Evolutionary conservation across 2,113 vertebrate species (phyloP), one percentile per base, ranked within the genome.

Genomic region (Crotalus viridis): DNA sequence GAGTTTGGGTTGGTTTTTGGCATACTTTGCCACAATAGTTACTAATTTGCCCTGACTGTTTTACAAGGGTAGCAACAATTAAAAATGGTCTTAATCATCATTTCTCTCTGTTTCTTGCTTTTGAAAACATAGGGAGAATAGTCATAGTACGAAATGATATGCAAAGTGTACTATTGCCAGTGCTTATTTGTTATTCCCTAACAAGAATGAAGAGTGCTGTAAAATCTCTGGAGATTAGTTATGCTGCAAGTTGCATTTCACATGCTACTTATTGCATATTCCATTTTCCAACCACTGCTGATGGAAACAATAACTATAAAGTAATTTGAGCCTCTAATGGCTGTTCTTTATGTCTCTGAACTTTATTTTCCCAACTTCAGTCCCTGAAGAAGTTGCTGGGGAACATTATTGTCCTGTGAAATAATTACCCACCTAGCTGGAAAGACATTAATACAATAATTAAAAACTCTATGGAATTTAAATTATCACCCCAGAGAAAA

Each of bases 151-250:
- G 17, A 81, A 10, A 39, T 55, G 26, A 21, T 48, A 87, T 43
- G 74, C 17, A 81, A 43, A 81, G 3, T 43, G 7, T 43, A 81
- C 33, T 43, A 43, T 81, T 81, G 33, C 33, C 33, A 81, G 8
- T 43, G 33, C 7, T 81, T 43, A 43, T 21, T 81, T 81, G 33
- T 81, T 93, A 91, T 59, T 56, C 10, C 9, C 19, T 85, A 15
- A n/a, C 39, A 93, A 3, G 19, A 93, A 43, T 56, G 59, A 69
- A 85, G 39, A 13, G 12, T 57, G 3, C 91, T 85, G 26, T 13
- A 55, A 92, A 90, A 61, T 26, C 33, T 89, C 91, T 87, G 55
- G 19, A 56, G 93, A 52, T 94, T 95, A 92, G 93, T 95, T 92
- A 59, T 2, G 10, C 46, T 0, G 0, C 8, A 92, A 89, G 5